These are phyloP conservation scores for Aleiodes testaceus DNA, from an alignment of 2,888 invertebrate genomes.

Conservation along the genomic window DNA sequence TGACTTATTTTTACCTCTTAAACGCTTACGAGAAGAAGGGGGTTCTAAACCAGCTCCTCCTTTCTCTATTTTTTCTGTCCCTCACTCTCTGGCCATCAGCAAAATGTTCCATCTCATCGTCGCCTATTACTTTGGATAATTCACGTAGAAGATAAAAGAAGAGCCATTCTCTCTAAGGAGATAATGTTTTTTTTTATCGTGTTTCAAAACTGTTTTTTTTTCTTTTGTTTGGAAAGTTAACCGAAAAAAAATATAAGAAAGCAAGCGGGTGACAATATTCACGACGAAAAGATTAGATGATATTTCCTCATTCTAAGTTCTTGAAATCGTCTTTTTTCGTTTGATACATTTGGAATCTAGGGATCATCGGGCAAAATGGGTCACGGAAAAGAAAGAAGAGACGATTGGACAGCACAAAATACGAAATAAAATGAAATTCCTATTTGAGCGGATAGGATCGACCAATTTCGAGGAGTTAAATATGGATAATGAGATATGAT, in stretches of 20 bases:
- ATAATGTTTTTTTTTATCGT: constrained; percentile 19
- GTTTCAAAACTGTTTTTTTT: background rate
- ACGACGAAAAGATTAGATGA: no score
- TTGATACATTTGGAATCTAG: no score
- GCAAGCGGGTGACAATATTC: background rate
- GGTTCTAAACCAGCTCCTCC: constrained; percentile 40
- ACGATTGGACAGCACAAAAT: no score
- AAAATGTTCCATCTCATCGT: constrained; percentile 30
- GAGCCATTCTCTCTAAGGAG: constrained; percentile 5
- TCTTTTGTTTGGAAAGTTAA: background rate
- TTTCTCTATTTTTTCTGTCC: constrained; percentile 39
- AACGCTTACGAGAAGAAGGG: constrained; percentile 60
- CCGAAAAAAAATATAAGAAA: background rate
- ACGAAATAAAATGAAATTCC: no score
- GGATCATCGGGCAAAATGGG: no score
- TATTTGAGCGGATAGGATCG: no score
- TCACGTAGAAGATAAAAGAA: constrained; percentile 11
- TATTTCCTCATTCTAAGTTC: no score
- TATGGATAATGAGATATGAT: no score
- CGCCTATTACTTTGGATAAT: constrained; percentile 27
- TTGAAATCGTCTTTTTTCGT: no score
- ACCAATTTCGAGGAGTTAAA: no score
- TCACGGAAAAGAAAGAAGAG: no score
- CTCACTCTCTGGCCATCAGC: constrained; percentile 1
- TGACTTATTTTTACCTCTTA: constrained; percentile 49